Base-by-base conservation (phyloP, 1,140 invertebrate species). In the Listronotus bonariensis region DNA sequence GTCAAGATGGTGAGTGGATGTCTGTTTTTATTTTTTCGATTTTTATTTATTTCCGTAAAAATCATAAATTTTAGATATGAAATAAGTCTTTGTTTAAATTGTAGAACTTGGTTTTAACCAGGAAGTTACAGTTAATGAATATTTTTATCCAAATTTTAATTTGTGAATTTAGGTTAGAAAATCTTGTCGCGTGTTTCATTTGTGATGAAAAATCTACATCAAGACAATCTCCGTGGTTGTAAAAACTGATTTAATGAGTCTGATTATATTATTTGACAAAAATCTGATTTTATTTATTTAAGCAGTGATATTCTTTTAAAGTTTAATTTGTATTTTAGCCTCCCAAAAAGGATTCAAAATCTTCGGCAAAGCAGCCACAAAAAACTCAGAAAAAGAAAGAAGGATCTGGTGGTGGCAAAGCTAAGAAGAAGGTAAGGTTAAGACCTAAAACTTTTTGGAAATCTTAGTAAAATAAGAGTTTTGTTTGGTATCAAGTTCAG, bases 351-450 rank as follows among this genome's bases (percentile, higher is more conserved):
- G 92, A 96, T 80, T 82, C 92, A 6, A 96, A 96, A 81, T 85
- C 88, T 72, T 90, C 92, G 75, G 90, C 93, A 18, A 97, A 97
- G 79, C 92, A 94, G 79, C 92, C 93, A 49, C 92, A 94, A 71
- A 97, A 98, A 77, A 94, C 93, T 67, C 90, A 93, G 70, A 95
- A 93, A 77, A 93, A 97, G 85, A 97, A 98, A 84, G 95, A 98
- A 81, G 96, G 96, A 82, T 95, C 93, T 80, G 92, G 92, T 76
- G 95, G 96, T 75, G 95, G 96, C 82, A 96, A 96, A 75, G 98
- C 98, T 79, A 99, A 99, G 86, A 79, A 79, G 85, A 99, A 99
- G 93, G 93, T 91, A 77, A 72, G 68, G 20, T 26, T 26, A 26
- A 26, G 20, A 48, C 62, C 55, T 20, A 42, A 52, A 38, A 26